These are phyloP conservation scores for Leptobrachium leishanense DNA, from an alignment of 2,113 vertebrate species.

Conservation along the genomic window DNA sequence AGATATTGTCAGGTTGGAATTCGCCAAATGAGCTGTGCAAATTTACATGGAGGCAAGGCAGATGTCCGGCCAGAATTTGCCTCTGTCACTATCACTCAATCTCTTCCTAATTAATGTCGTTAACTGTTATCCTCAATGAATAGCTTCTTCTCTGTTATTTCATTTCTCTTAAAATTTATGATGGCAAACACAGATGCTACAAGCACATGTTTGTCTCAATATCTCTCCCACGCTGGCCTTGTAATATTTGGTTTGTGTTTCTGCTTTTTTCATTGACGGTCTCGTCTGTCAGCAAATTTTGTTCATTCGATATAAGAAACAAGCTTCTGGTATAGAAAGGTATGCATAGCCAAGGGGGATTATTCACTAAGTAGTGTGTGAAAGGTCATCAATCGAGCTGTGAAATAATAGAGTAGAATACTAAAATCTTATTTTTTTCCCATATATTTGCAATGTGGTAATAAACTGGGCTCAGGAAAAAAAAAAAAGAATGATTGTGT, in stretches of 20 bases:
- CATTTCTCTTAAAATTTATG: conserved; percentile 22
- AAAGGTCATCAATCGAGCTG: too few species aligned
- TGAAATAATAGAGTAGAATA: too few species aligned
- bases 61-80: conserved; percentile 10
- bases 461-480: too few species aligned
- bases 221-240: conserved; percentile 29
- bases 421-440: too few species aligned
- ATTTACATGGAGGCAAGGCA: conserved; percentile 9
- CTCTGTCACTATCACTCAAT: conserved; percentile 29
- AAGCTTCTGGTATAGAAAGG: conserved; percentile 25
- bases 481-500: too few species aligned
- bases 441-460: too few species aligned
- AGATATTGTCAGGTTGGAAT: neutral
- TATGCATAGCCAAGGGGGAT: neutral
- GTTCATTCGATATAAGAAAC: neutral
- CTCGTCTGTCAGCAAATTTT: conserved; percentile 28
- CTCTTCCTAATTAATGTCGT: conserved; percentile 29
- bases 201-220: conserved; percentile 10
- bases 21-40: neutral
- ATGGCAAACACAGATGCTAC: conserved; percentile 42
- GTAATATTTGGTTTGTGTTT: conserved; percentile 18
- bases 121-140: conserved; percentile 21
- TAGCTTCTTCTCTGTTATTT: conserved; percentile 22
- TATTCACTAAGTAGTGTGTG: too few species aligned
- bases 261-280: conserved; percentile 11